Conservation (phyloP, 2,888 invertebrate genomes). For the Agonopterix alstromeriana region DNA sequence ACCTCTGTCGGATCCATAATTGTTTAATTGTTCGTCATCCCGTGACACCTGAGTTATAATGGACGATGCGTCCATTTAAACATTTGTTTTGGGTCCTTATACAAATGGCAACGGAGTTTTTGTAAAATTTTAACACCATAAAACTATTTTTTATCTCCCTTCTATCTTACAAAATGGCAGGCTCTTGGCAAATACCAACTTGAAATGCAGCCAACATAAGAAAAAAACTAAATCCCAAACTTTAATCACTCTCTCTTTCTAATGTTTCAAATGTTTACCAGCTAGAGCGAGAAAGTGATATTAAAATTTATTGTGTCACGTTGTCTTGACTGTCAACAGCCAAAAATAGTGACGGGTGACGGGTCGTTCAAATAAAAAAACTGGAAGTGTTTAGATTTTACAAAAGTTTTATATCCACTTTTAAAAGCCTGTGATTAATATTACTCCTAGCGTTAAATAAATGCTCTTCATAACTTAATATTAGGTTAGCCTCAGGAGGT, state of each 20-base stretch:
- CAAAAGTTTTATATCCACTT: too few relatives aligned
- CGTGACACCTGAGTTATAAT: conserved; percentile 98
- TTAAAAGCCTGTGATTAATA: too few relatives aligned
- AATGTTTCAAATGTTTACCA: conserved; percentile 3
- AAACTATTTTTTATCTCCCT: conserved; percentile 77
- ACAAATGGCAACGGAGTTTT: conserved; percentile 70
- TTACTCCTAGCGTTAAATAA: too few relatives aligned
- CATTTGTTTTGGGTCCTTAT: conserved; percentile 73
- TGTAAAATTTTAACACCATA: conserved; percentile 74
- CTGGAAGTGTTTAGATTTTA: too few relatives aligned
- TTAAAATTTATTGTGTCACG: conserved; percentile 25
- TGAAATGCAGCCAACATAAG: conserved; percentile 52
- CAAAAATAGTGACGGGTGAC: conserved; percentile 31
- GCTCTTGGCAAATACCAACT: conserved; percentile 70
- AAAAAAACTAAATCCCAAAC: conserved; percentile 28
- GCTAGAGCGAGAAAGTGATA: conserved; percentile 25
- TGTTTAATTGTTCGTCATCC: conserved; percentile 97
- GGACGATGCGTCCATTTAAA: conserved; percentile 97
- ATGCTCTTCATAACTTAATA: too few relatives aligned
- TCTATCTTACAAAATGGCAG: conserved; percentile 77
- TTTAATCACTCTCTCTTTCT: conserved; percentile 30
- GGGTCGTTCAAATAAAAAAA: conserved; percentile 1
- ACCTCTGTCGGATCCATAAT: conserved; percentile 95
- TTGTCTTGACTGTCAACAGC: conserved; percentile 47
- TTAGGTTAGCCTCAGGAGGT: too few relatives aligned